phyloP scores from a whole-genome alignment of 2,888 invertebrate species.

The Xanthia icteritia region DNA sequence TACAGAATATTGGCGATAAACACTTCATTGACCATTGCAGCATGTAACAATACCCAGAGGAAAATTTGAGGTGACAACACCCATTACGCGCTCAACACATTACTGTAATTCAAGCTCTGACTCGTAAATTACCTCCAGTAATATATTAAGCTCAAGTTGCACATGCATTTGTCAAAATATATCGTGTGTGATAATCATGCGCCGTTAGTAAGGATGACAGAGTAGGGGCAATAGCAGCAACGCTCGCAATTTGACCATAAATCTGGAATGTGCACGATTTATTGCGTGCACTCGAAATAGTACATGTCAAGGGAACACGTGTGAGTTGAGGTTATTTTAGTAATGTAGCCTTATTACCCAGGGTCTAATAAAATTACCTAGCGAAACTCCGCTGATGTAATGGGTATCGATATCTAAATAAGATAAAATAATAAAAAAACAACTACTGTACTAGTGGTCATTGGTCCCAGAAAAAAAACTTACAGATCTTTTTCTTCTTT shows the following conservation, averaged over 20 bases:
- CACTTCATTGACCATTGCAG: neutral
- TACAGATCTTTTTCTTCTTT: too few species aligned
- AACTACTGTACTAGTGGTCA: too few species aligned
- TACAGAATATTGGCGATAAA: neutral
- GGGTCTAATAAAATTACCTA: neutral
- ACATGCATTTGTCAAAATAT: conserved; percentile 54
- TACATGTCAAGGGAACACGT: conserved; percentile 9
- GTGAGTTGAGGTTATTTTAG: conserved; percentile 5
- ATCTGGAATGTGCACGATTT: conserved; percentile 51
- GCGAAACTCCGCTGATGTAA: neutral
- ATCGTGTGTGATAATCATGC: conserved; percentile 55
- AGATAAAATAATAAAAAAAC: too few species aligned
- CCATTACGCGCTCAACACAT: conserved; percentile 8
- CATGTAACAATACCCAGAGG: neutral
- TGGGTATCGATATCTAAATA: neutral
- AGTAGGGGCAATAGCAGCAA: conserved; percentile 40
- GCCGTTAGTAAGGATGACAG: conserved; percentile 44
- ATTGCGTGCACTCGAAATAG: conserved; percentile 46
- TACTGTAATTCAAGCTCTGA: conserved; percentile 3
- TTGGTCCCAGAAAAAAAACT: too few species aligned
- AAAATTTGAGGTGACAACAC: conserved; percentile 9
- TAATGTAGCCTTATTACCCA: neutral
- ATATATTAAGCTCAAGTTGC: conserved; percentile 37
- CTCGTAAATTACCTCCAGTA: conserved; percentile 38
- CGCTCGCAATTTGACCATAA: conserved; percentile 40